Percentiles rank a stretch among this genome's conserved stretches.
These are phyloP conservation scores for Nyctibius grandis DNA, from an alignment of 2,797 vertebrate genomes.

Conservation along the genomic window DNA sequence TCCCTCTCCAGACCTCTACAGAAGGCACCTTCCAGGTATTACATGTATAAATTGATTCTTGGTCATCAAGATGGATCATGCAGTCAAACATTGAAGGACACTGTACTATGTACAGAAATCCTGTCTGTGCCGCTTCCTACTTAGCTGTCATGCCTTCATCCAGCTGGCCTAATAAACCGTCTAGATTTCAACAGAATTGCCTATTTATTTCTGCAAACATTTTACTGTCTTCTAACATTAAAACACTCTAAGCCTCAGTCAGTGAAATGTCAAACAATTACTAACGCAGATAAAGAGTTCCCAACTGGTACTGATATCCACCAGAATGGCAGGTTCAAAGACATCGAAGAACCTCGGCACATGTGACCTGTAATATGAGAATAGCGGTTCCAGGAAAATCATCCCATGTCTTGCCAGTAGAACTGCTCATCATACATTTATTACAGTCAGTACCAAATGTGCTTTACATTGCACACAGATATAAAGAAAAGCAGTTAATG, in stretches of 20 bases:
- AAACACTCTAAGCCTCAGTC: not conserved
- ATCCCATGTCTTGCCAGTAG: not conserved
- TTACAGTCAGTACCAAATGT: not conserved
- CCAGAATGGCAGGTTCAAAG: constrained; percentile 10
- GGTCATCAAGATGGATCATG: not conserved
- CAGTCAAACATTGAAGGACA: not conserved
- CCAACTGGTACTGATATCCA: not conserved
- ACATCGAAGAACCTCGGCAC: not conserved
- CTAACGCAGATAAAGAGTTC: not conserved
- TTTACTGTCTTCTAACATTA: not conserved
- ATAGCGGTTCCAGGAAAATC: not conserved
- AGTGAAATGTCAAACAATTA: not conserved
- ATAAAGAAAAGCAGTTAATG: not conserved
- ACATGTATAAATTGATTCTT: not conserved
- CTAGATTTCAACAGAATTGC: not conserved
- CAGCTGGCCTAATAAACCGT: not conserved
- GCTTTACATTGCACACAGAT: not conserved
- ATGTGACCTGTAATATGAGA: not conserved
- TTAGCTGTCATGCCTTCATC: not conserved
- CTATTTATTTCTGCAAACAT: not conserved
- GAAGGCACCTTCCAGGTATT: not conserved
- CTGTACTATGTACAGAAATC: not conserved
- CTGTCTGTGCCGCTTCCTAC: not conserved
- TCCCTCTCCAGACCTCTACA: not conserved
- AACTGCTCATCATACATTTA: not conserved